These are phyloP conservation scores for Athalia circularis DNA, from an alignment of 2,888 invertebrate genomes.

Conservation along the genomic window DNA sequence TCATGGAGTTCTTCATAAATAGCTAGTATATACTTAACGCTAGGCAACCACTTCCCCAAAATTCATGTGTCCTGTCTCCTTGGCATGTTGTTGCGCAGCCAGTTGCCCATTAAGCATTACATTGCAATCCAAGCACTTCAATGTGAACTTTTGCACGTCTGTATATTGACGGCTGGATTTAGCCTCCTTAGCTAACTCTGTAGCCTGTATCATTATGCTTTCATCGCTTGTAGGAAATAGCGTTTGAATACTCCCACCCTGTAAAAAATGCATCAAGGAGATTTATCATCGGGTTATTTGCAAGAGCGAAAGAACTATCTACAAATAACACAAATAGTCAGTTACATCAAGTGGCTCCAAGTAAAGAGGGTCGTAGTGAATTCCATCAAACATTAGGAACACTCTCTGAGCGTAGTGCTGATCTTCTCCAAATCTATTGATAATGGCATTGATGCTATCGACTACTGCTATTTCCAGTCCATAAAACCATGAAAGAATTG, in stretches of 20 bases:
- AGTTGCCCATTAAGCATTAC: slow-evolving; percentile 85
- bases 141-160: slow-evolving; percentile 89
- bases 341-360: slow-evolving; percentile 87
- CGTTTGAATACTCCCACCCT: slow-evolving; percentile 86
- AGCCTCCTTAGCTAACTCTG: slow-evolving; percentile 90
- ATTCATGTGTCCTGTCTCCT: slow-evolving; percentile 86
- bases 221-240: slow-evolving; percentile 87
- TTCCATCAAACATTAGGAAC: slow-evolving; percentile 94
- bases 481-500: slow-evolving; percentile 90
- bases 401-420: slow-evolving; percentile 88
- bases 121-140: slow-evolving; percentile 90
- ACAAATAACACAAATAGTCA: neutral
- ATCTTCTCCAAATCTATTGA: slow-evolving; percentile 96
- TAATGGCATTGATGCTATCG: slow-evolving; percentile 91
- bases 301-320: slow-evolving; percentile 15
- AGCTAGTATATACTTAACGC: slow-evolving; percentile 46
- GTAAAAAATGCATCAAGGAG: slow-evolving; percentile 54
- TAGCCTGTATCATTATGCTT: slow-evolving; percentile 85
- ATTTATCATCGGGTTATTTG: slow-evolving; percentile 19
- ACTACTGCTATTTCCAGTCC: slow-evolving; percentile 95
- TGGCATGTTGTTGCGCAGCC: slow-evolving; percentile 91
- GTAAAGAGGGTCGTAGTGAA: slow-evolving; percentile 96
- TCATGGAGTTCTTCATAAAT: neutral
- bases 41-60: slow-evolving; percentile 82
- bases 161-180: slow-evolving; percentile 93